These are phyloP conservation scores for Trichechus manatus DNA, from an alignment of 2,113 vertebrate species.

Conservation along the genomic window DNA sequence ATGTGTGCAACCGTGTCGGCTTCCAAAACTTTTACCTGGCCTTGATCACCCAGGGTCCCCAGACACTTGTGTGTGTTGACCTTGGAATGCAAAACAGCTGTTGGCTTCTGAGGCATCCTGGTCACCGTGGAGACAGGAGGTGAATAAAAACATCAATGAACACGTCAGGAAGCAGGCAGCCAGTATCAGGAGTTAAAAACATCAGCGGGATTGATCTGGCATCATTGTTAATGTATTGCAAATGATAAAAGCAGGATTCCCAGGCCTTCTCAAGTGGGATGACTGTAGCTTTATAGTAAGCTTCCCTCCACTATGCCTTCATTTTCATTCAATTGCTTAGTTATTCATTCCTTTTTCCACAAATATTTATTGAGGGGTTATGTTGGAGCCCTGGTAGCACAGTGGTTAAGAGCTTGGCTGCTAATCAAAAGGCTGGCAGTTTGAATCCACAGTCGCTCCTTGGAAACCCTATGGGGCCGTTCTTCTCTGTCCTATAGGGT, in stretches of 20 bases:
- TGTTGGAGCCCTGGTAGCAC: too few species aligned
- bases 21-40: slow-evolving; percentile 48
- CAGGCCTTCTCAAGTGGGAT: background rate
- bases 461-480: too few species aligned
- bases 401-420: too few species aligned
- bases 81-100: slow-evolving; percentile 59
- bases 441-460: too few species aligned
- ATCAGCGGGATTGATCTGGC: rapidly evolving
- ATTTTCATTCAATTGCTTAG: background rate
- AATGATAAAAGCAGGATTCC: background rate
- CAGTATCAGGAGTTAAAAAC: background rate
- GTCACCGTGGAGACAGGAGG: slow-evolving; percentile 40
- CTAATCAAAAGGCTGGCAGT: too few species aligned
- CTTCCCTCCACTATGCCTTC: background rate
- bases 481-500: too few species aligned
- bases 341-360: background rate
- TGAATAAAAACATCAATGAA: background rate
- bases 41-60: slow-evolving; percentile 42
- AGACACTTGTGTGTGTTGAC: slow-evolving; percentile 40
- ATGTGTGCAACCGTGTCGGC: background rate
- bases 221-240: background rate
- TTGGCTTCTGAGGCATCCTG: background rate
- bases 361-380: too few species aligned
- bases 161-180: background rate
- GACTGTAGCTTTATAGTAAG: rapidly evolving